A percentile compares a stretch with the other conserved stretches of the same genome.
Evolutionary conservation across 1,140 invertebrate species (phyloP).

Genomic region (Hylaeus anthracinus): DNA sequence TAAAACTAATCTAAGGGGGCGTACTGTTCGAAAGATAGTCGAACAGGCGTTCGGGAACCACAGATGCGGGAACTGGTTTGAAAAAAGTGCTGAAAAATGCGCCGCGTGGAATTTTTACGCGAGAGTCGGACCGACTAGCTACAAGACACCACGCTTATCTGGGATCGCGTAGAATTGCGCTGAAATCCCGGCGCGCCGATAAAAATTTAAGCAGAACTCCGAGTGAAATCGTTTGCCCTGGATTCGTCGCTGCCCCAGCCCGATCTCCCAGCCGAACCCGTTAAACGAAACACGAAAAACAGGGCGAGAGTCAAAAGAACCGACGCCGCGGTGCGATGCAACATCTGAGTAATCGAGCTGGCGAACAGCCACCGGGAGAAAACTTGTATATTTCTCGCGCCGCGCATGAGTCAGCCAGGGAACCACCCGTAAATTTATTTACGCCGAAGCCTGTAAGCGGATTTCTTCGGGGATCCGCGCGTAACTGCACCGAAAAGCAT

Average conservation of each 20-base stretch:
- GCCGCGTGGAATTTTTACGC: not conserved
- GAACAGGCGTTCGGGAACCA: not conserved
- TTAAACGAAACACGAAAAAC: slow-evolving; percentile 14
- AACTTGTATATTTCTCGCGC: slow-evolving; percentile 43
- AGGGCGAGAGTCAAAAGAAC: slow-evolving; percentile 16
- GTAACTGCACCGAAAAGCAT: not conserved
- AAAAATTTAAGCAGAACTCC: slow-evolving; percentile 25
- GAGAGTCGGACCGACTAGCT: not conserved
- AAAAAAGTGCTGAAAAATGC: not conserved
- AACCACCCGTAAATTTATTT: slow-evolving; percentile 40
- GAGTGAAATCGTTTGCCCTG: slow-evolving; percentile 13
- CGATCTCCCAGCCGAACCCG: not conserved
- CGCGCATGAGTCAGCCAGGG: slow-evolving; percentile 41
- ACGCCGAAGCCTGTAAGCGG: not conserved
- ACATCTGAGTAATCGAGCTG: slow-evolving; percentile 48
- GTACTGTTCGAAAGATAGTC: not conserved
- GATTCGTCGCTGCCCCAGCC: not conserved
- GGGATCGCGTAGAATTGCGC: slow-evolving; percentile 2
- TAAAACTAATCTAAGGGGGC: too few relatives aligned
- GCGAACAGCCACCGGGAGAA: slow-evolving; percentile 34
- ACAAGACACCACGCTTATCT: slow-evolving; percentile 16
- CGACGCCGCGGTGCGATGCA: slow-evolving; percentile 15
- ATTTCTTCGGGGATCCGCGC: not conserved
- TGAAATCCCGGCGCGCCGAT: slow-evolving; percentile 15
- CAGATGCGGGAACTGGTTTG: slow-evolving; percentile 1